These are phyloP conservation scores for Drosophila miranda DNA, from an alignment of 1,140 invertebrate species.

Conservation along the genomic window DNA sequence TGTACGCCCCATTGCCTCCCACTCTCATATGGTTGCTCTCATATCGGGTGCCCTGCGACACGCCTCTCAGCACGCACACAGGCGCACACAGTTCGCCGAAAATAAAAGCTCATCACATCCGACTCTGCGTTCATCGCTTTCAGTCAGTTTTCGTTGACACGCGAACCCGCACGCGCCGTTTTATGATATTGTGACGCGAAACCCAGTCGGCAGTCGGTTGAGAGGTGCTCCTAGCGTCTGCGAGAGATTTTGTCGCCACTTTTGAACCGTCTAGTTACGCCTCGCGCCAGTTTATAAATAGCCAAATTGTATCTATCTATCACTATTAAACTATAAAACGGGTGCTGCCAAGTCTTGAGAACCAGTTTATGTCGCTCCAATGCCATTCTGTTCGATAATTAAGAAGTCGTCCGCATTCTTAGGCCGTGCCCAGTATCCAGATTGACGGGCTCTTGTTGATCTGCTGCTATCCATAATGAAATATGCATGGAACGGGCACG, in stretches of 20 bases:
- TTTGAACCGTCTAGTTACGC: slow-evolving; percentile 4
- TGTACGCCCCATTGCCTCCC: background rate
- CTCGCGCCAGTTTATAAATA: slow-evolving; percentile 40
- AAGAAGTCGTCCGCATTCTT: slow-evolving; percentile 2
- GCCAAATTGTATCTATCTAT: too few species aligned
- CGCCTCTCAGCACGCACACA: slow-evolving; percentile 10
- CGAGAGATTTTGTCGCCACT: slow-evolving; percentile 11
- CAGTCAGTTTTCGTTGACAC: slow-evolving; percentile 65
- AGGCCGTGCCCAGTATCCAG: slow-evolving; percentile 7
- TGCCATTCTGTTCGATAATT: slow-evolving; percentile 2
- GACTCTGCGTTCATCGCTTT: slow-evolving; percentile 21
- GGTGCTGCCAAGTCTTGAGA: background rate
- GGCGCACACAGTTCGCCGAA: slow-evolving; percentile 11
- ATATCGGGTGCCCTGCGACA: slow-evolving; percentile 2
- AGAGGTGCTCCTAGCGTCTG: slow-evolving; percentile 4
- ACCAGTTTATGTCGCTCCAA: slow-evolving; percentile 35
- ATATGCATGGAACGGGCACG: slow-evolving; percentile 47
- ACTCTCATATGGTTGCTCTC: slow-evolving; percentile 23
- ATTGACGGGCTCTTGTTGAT: slow-evolving; percentile 20
- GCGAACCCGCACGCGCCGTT: slow-evolving; percentile 59
- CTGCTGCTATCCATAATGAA: slow-evolving; percentile 37
- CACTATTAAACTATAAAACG: too few species aligned
- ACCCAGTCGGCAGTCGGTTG: slow-evolving; percentile 3
- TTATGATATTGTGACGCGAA: slow-evolving; percentile 24
- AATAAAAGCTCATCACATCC: slow-evolving; percentile 50